These are phyloP conservation scores for Sanderia malayensis DNA, from an alignment of 30 jellyfish, hydroid and myxozoan species.

Conservation along the genomic window DNA sequence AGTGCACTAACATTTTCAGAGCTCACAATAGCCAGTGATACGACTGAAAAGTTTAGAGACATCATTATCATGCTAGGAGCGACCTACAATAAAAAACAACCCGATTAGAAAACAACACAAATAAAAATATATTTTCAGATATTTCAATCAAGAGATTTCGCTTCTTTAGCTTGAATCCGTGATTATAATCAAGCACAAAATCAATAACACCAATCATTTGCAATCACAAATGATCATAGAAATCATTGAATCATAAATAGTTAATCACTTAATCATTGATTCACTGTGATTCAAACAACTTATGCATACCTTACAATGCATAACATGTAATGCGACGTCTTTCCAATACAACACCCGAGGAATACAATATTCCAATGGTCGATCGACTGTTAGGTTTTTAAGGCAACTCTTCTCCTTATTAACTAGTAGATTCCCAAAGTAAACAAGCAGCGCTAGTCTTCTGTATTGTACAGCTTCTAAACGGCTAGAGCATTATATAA, in stretches of 20 bases:
- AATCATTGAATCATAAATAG: no score
- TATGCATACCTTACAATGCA: slow-evolving; percentile 66
- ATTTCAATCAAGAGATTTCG: neutral
- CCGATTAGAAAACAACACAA: neutral
- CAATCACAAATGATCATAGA: neutral
- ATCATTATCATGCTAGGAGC: slow-evolving; percentile 52
- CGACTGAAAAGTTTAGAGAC: slow-evolving; percentile 66
- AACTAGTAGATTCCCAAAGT: slow-evolving; percentile 21
- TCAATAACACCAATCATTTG: neutral
- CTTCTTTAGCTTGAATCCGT: no score
- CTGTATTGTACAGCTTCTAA: slow-evolving; percentile 56
- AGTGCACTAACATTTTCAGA: slow-evolving; percentile 39
- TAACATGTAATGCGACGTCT: slow-evolving; percentile 78
- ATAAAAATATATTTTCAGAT: neutral
- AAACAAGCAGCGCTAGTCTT: slow-evolving; percentile 26
- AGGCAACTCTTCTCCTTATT: neutral
- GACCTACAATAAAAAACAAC: slow-evolving; percentile 41
- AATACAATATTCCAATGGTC: slow-evolving; percentile 35
- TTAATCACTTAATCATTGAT: neutral
- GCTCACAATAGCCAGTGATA: slow-evolving; percentile 54
- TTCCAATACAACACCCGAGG: slow-evolving; percentile 72
- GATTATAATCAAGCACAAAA: neutral
- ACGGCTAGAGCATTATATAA: slow-evolving; percentile 5
- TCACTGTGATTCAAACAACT: neutral
- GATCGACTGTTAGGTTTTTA: neutral